Percentiles rank a stretch among this genome's conserved stretches.
phyloP scores from a whole-genome alignment of 2,797 vertebrate species.

The Emys orbicularis region DNA sequence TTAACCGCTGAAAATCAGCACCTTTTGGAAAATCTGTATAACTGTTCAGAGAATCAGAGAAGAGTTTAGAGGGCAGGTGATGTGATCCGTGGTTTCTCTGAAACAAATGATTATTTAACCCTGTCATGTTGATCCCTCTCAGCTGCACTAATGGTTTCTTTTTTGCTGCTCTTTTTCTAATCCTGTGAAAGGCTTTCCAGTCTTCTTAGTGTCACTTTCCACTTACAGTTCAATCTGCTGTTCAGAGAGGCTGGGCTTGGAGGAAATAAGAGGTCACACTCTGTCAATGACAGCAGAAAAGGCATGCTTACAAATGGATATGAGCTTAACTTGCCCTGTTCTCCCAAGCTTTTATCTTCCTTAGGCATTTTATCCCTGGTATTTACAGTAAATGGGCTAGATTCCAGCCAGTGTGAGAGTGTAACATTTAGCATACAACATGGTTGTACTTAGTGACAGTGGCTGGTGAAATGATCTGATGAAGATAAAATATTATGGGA shows the following conservation, averaged over 20 bases:
- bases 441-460: neutral
- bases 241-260: neutral
- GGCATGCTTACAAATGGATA: neutral
- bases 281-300: neutral
- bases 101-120: constrained; percentile 9
- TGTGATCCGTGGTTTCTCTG: neutral
- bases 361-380: constrained; percentile 9
- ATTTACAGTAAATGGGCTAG: neutral
- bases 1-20: neutral
- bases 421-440: neutral
- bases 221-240: neutral
- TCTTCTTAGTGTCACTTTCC: neutral
- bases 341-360: constrained; percentile 35
- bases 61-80: neutral
- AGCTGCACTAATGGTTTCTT: neutral
- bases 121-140: neutral
- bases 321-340: constrained; percentile 3
- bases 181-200: neutral
- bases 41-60: neutral
- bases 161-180: neutral
- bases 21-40: neutral
- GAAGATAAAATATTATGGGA: constrained; percentile 47
- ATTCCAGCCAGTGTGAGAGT: neutral
- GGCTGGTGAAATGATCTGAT: constrained; percentile 34
- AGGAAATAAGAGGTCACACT: constrained; percentile 6